phyloP scores from a whole-genome alignment of 2,113 vertebrate genomes.

The Bufo bufo region DNA sequence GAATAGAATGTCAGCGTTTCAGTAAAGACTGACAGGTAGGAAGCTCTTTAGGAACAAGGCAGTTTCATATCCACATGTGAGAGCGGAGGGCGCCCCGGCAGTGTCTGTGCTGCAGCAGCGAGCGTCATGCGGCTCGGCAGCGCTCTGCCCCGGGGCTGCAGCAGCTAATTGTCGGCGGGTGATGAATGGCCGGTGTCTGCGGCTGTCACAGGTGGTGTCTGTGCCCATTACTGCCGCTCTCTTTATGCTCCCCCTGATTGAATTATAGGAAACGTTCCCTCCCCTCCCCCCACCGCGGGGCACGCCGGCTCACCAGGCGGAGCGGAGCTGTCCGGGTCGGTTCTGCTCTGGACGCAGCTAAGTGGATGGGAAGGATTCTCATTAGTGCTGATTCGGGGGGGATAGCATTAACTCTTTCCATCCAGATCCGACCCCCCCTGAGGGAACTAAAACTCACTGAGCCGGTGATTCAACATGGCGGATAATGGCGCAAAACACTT shows the following conservation, averaged over 20 bases:
- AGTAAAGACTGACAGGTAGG: background rate
- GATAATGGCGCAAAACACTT: too few relatives aligned
- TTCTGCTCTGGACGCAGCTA: background rate
- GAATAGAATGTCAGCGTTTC: background rate
- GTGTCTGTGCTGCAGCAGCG: background rate
- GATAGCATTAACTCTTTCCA: background rate
- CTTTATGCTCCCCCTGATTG: conserved; percentile 77
- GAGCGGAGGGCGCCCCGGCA: too few relatives aligned
- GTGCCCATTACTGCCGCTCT: conserved; percentile 70
- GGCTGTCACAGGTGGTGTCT: conserved; percentile 78
- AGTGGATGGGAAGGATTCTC: conserved; percentile 37
- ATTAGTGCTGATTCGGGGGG: background rate
- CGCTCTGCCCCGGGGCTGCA: conserved; percentile 64
- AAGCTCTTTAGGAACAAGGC: too few relatives aligned
- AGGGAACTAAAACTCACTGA: too few relatives aligned
- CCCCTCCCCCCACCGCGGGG: conserved; percentile 60
- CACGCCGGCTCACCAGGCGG: conserved; percentile 34
- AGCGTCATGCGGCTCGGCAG: background rate
- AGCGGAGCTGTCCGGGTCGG: conserved; percentile 5
- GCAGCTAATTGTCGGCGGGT: conserved; percentile 82
- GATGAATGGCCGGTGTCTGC: conserved; percentile 83
- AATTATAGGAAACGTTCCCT: conserved; percentile 74
- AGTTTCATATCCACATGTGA: too few relatives aligned
- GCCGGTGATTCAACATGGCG: too few relatives aligned
- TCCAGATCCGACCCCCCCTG: too few relatives aligned